Conservation (phyloP, 2,113 vertebrate species). For the Cephalopholis sonnerati region DNA sequence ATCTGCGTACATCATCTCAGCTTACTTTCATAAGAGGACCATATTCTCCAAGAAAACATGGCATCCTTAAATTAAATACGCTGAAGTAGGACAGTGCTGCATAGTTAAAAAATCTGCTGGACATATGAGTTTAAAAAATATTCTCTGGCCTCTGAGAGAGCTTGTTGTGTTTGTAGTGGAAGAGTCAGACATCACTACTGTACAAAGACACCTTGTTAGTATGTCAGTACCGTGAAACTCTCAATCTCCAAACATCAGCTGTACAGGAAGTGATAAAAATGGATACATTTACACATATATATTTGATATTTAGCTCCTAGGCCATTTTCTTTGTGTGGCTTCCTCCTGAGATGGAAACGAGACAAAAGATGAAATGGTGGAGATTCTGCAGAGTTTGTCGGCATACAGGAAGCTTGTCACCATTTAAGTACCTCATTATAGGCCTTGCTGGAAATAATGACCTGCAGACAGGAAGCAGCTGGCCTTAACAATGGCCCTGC, state of each 20-base stretch:
- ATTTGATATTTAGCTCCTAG: neutral
- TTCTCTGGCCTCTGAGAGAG: neutral
- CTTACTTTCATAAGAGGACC: too few relatives aligned
- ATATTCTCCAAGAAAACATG: neutral
- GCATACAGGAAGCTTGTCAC: constrained; percentile 58
- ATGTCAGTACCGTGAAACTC: neutral
- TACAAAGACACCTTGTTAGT: constrained; percentile 24
- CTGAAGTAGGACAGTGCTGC: neutral
- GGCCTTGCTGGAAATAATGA: constrained; percentile 77
- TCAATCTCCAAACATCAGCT: neutral
- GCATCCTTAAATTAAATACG: neutral
- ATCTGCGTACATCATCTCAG: neutral
- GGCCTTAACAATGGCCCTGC: constrained; percentile 46
- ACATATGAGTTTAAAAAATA: neutral
- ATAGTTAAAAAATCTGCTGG: neutral
- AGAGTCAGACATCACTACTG: too few relatives aligned
- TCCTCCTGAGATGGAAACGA: neutral
- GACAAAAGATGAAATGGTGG: constrained; percentile 17
- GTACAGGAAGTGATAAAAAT: neutral
- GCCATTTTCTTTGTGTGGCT: neutral
- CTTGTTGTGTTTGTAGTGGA: neutral
- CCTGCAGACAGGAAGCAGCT: constrained; percentile 58
- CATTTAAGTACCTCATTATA: constrained; percentile 58
- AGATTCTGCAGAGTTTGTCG: neutral
- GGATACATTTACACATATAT: accelerated